Evolutionary conservation across 2,888 invertebrate genomes (phyloP).

Genomic region (Clostera curtula): DNA sequence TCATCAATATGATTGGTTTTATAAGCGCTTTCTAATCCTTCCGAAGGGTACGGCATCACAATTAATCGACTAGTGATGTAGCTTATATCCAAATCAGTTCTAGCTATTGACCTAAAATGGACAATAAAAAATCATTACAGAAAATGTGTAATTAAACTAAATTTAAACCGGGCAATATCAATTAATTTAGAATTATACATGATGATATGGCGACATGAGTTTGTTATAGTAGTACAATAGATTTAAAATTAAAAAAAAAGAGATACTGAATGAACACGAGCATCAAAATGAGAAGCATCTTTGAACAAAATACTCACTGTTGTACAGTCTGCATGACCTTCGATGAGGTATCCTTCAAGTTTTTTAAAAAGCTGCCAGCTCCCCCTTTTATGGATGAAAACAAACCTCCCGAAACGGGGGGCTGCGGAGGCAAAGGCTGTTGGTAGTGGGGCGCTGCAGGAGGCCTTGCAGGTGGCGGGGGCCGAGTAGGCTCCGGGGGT

Average conservation of each 20-base stretch:
- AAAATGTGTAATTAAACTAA: background rate
- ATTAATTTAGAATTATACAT: no score
- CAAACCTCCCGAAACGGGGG: slow-evolving; percentile 73
- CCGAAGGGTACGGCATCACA: slow-evolving; percentile 96
- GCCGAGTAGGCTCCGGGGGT: slow-evolving; percentile 53
- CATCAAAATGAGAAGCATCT: slow-evolving; percentile 1
- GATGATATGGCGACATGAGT: no score
- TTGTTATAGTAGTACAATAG: no score
- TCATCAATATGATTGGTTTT: slow-evolving; percentile 95
- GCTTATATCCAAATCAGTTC: slow-evolving; percentile 92
- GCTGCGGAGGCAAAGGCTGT: slow-evolving; percentile 34
- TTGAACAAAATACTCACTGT: slow-evolving; percentile 75
- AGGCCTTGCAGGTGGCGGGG: slow-evolving; percentile 42
- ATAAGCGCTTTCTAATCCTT: slow-evolving; percentile 94
- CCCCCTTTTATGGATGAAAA: slow-evolving; percentile 93
- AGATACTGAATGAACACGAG: background rate
- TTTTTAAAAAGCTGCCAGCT: slow-evolving; percentile 93
- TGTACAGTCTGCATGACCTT: slow-evolving; percentile 98
- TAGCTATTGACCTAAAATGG: slow-evolving; percentile 82
- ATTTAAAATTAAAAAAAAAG: no score
- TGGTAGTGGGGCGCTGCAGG: slow-evolving; percentile 47
- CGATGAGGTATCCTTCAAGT: slow-evolving; percentile 95
- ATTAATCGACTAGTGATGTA: slow-evolving; percentile 93
- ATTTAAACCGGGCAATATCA: no score
- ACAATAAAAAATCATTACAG: slow-evolving; percentile 9